Evolutionary conservation across 2,797 vertebrate species (phyloP), one percentile per base, ranked within the genome.

Genomic region (Phoxinus dragarum): DNA sequence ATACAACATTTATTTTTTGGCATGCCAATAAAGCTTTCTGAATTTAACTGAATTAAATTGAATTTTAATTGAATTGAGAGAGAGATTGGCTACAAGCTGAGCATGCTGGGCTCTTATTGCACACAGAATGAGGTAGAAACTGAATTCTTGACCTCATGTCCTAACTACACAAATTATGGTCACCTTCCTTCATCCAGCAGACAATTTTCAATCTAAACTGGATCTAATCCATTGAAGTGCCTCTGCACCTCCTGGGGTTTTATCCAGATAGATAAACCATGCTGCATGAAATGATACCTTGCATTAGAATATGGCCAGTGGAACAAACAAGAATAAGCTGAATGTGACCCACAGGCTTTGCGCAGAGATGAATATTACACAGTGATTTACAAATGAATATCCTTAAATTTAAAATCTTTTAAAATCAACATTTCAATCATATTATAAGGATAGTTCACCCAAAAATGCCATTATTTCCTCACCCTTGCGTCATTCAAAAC

Each of bases 111-210:
- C 23, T 40, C 71, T 75, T 67, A 74, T 49, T 82, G 54, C 54
- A 64, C 72, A 76, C 56, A 83, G 23, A 75, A 75, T 40, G 36
- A 68, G 49, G 36, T 7, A 54, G 4, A 56, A 56, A 67, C 44
- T n/a, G 66, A 52, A 54, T 75, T 83, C 56, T 75, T 75, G 59
- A 75, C 69, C 82, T 54, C 8, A 40, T 76, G 44, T 44, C 72
- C 72, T 31, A 76, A 76, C 71, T 52, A 66, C 82, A 72, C 19
- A 74, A 74, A 49, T 82, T 4, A 82, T 5, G 23, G 14, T 64
- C 38, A 61, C 16, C 52, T 19, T 73, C 3, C 11, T 31, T 79
- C 31, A n/a, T 47, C 21, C 2, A 5, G 31, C 47, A 40, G 52
- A 40, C 27, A 59, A 44, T 34, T 44, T 61, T 44, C 4, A 47